Evolutionary conservation across 2,113 vertebrate species (phyloP).

Genomic region (Tupaia chinensis): DNA sequence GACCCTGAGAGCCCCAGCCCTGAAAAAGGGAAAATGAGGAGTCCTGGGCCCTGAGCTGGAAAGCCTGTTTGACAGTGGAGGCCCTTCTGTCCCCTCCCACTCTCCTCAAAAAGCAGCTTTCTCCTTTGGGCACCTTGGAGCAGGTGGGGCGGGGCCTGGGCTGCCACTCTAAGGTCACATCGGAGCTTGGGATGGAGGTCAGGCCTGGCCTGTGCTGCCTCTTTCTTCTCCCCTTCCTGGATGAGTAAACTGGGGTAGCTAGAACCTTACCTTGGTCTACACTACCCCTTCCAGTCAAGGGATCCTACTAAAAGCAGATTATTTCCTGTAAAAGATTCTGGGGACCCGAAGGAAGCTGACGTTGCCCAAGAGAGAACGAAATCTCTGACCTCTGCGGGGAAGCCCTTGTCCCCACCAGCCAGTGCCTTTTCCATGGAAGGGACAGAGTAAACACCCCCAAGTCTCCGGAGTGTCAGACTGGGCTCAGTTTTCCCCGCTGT

Average conservation of each 20-base stretch:
- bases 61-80: not conserved
- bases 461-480: too few relatives aligned
- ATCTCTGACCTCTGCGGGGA: not conserved
- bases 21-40: not conserved
- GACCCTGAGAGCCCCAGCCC: not conserved
- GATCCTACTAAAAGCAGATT: not conserved
- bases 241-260: not conserved
- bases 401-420: not conserved
- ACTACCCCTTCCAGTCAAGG: not conserved
- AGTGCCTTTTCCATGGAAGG: not conserved
- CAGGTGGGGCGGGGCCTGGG: not conserved
- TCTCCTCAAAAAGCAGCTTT: not conserved
- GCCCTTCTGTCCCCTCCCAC: too few relatives aligned
- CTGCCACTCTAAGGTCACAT: not conserved
- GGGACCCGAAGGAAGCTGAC: not conserved
- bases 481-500: not conserved
- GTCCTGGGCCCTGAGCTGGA: not conserved
- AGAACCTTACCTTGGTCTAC: not conserved
- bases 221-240: not conserved
- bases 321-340: not conserved
- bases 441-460: not conserved
- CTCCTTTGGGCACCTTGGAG: not conserved
- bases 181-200: not conserved
- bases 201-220: not conserved
- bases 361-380: not conserved